Conservation (phyloP, 2,797 vertebrate genomes). For the Dallia pectoralis region DNA sequence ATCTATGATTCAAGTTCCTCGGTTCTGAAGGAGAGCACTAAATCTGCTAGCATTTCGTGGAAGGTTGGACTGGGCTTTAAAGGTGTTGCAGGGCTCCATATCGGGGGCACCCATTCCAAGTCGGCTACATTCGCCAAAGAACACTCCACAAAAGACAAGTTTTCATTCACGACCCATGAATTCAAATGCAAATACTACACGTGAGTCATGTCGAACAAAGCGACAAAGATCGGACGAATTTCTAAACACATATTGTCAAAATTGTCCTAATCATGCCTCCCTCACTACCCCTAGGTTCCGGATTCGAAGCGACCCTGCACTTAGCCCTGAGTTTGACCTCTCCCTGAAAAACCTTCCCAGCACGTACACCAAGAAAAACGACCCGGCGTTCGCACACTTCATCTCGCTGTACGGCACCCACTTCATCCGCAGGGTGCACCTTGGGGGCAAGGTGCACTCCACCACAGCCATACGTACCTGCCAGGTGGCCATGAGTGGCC, state of each 20-base stretch:
- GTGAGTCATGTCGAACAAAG: slow-evolving; percentile 32
- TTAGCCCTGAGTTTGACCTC: slow-evolving; percentile 56
- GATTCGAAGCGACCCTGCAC: slow-evolving; percentile 37
- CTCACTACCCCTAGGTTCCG: slow-evolving; percentile 54
- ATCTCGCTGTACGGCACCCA: slow-evolving; percentile 75
- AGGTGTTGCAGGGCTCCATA: background rate
- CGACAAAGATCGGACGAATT: background rate
- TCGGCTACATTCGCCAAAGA: slow-evolving; percentile 32
- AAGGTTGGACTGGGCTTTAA: slow-evolving; percentile 43
- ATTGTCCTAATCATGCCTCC: background rate
- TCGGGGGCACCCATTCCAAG: slow-evolving; percentile 46
- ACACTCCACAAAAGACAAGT: slow-evolving; percentile 47
- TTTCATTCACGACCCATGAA: slow-evolving; percentile 39
- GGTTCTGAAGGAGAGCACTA: slow-evolving; percentile 30
- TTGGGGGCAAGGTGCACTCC: slow-evolving; percentile 63
- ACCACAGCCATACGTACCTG: slow-evolving; percentile 73
- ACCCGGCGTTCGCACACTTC: slow-evolving; percentile 50
- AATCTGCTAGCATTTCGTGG: slow-evolving; percentile 27
- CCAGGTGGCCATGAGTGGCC: slow-evolving; percentile 51
- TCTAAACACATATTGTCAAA: background rate
- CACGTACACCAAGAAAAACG: slow-evolving; percentile 32
- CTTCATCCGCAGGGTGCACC: slow-evolving; percentile 58
- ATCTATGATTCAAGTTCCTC: slow-evolving; percentile 35
- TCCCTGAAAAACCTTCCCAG: slow-evolving; percentile 57
- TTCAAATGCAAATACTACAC: slow-evolving; percentile 53